Evolutionary conservation across 2,797 vertebrate species (phyloP).

Genomic region (Alfaro cultratus): DNA sequence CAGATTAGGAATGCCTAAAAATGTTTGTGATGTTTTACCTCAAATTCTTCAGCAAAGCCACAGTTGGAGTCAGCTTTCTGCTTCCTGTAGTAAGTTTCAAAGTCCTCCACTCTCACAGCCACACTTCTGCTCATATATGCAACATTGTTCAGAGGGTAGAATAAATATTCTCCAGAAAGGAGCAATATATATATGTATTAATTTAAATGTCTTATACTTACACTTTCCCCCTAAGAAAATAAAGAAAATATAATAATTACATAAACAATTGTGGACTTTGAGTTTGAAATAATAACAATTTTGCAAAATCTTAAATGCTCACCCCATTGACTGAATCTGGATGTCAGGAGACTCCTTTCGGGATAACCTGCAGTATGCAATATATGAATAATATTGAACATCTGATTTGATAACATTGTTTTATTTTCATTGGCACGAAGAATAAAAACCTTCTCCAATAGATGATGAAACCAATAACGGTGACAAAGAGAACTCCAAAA

Average conservation of each 20-base stretch:
- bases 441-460: conserved; percentile 74
- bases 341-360: conserved; percentile 70
- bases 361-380: conserved; percentile 47
- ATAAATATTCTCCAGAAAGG: background rate
- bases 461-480: conserved; percentile 64
- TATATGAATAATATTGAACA: background rate
- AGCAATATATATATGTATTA: background rate
- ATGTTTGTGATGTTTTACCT: conserved; percentile 74
- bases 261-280: conserved; percentile 4
- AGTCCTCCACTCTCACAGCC: conserved; percentile 87
- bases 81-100: conserved; percentile 89
- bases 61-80: conserved; percentile 94
- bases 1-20: background rate
- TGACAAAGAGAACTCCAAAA: conserved; percentile 59
- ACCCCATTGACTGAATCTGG: conserved; percentile 77
- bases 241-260: conserved; percentile 20
- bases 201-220: conserved; percentile 63
- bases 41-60: conserved; percentile 95
- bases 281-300: background rate
- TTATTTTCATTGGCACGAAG: background rate
- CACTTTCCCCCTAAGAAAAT: conserved; percentile 73
- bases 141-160: conserved; percentile 20
- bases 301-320: conserved; percentile 13
- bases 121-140: conserved; percentile 79
- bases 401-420: background rate